phyloP scores from a whole-genome alignment of 2,113 vertebrate genomes.

The Cheilinus undulatus region DNA sequence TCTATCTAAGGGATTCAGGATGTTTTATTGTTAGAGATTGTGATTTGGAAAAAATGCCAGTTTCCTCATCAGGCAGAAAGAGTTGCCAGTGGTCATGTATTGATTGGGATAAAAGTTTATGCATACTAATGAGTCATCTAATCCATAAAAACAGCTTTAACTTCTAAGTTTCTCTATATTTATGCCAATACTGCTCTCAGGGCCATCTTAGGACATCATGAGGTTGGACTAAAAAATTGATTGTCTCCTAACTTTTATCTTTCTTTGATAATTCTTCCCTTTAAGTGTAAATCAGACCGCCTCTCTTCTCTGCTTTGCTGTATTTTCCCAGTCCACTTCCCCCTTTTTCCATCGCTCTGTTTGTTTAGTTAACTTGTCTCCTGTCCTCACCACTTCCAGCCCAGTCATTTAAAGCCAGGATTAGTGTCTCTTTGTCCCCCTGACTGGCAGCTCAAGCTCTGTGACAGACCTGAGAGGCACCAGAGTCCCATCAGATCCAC shows the following conservation, averaged over 20 bases:
- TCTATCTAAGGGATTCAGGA: not conserved
- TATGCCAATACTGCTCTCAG: slow-evolving; percentile 45
- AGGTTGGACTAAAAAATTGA: slow-evolving; percentile 5
- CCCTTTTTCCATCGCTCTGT: not conserved
- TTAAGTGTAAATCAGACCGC: not conserved
- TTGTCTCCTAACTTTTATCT: slow-evolving; percentile 3
- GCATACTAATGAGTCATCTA: slow-evolving; percentile 79
- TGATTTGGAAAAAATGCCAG: slow-evolving; percentile 14
- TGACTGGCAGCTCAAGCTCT: slow-evolving; percentile 61
- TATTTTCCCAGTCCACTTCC: not conserved
- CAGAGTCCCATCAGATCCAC: slow-evolving; percentile 74
- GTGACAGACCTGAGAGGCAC: slow-evolving; percentile 71
- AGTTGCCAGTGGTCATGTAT: slow-evolving; percentile 74
- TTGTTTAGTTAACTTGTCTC: slow-evolving; percentile 27
- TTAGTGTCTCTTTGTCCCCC: slow-evolving; percentile 69
- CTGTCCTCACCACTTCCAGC: slow-evolving; percentile 24
- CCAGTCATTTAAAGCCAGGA: slow-evolving; percentile 48
- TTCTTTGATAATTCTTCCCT: slow-evolving; percentile 8
- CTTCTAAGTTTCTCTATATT: slow-evolving; percentile 68
- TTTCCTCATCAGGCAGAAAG: slow-evolving; percentile 59
- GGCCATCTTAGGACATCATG: slow-evolving; percentile 15
- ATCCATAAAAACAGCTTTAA: slow-evolving; percentile 68
- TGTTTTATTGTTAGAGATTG: slow-evolving; percentile 8
- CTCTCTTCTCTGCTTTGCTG: not conserved
- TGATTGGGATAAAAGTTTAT: slow-evolving; percentile 72